Base-by-base conservation (phyloP, 1,140 invertebrate genomes). In the Teleopsis dalmanni region DNA sequence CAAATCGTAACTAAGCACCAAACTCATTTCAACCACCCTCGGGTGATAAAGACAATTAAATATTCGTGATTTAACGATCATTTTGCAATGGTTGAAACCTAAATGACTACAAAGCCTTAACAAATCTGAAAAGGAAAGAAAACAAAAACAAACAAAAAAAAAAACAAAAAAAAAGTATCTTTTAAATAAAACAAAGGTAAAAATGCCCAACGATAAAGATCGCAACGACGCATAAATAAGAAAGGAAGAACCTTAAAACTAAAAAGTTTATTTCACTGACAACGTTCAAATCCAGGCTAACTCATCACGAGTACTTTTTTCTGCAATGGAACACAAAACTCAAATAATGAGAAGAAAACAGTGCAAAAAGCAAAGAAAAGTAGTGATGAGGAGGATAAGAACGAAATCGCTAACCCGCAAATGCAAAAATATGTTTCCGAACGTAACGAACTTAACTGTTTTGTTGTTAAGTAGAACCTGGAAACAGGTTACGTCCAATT, bases 61-160 rank as follows among this genome's bases (percentile, higher is more conserved):
- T 68, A 68, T 68, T 68, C 65, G 65, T 68, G 65, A 68, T 68
- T 68, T 63, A 67, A 68, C 65, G 65, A 68, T 68, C 65, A 65
- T 66, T 66, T 66, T 59, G 61, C 61, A 62, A 64, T 66, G 64
- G 59, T 64, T 44, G 11, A 5, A 22, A 10, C 23, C 10, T 33
- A 13, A 29, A 22, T 19, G 21, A 22, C 19, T 10, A 7, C 19
- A 27, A 11, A 22, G 9, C 8, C 16, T 19, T 29, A 9, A 36
- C 11, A 37, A 43, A 43, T 14, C n/a, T 19, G 33, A 29, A 31
- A 18, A 34, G 19, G 7, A 29, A 27, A 9, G 2, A 25, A 40
- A 40, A 19, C 23, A 44, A 29, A 50, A 37, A 14, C 8, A 43
- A 41, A 44, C 21, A 16, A 26, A 23, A 8, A 35, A 21, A 46